phyloP scores from a whole-genome alignment of 1,140 invertebrate genomes.

The Adelges cooleyi region DNA sequence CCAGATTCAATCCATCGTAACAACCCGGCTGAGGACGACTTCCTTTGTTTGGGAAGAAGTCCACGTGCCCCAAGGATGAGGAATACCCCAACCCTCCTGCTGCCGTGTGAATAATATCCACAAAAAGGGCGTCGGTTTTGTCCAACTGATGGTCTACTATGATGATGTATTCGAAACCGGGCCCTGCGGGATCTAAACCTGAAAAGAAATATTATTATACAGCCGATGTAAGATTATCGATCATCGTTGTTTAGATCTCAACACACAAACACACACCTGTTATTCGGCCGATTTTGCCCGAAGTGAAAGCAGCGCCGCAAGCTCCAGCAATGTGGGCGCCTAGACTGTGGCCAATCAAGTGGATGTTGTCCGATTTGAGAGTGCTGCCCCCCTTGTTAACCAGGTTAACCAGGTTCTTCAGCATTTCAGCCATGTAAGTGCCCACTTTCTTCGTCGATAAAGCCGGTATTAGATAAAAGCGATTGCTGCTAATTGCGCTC shows the following conservation, averaged over 20 bases:
- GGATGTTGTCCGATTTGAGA: not conserved
- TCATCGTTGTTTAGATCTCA: no score
- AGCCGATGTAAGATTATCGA: no score
- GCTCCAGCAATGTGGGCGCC: conserved; percentile 72
- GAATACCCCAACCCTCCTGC: conserved; percentile 43
- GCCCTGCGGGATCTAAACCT: conserved; percentile 36
- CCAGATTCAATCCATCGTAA: not conserved
- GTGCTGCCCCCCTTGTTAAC: no score
- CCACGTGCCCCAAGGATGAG: conserved; percentile 43
- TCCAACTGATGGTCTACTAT: conserved; percentile 37
- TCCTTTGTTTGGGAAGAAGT: conserved; percentile 52
- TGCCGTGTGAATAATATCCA: conserved; percentile 50
- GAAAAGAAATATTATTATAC: conserved; percentile 41
- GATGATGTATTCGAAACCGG: conserved; percentile 39
- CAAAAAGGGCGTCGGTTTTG: conserved; percentile 42
- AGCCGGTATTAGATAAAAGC: conserved; percentile 36
- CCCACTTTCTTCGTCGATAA: conserved; percentile 36
- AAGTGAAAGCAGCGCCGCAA: conserved; percentile 48
- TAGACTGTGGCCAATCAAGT: conserved; percentile 57
- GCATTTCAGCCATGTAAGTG: conserved; percentile 32
- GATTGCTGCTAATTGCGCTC: conserved; percentile 38
- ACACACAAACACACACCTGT: conserved; percentile 40
- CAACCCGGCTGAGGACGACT: conserved; percentile 52
- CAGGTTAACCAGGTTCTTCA: conserved; percentile 29
- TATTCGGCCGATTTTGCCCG: conserved; percentile 46